phyloP scores from a whole-genome alignment of 2,113 vertebrate species.

The Bubalus kerabau region DNA sequence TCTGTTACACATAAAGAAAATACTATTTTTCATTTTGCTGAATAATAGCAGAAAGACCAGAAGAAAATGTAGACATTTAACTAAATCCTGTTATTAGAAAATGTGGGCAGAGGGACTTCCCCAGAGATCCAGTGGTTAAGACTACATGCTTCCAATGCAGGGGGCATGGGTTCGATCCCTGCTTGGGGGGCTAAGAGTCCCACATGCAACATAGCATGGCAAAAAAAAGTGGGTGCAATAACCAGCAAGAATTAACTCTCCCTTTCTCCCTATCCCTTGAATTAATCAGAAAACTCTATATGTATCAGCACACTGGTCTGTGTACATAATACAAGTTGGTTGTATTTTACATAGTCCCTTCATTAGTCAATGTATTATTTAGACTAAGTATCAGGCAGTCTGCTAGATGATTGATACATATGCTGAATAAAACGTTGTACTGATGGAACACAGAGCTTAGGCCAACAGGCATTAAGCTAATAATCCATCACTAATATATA shows the following conservation, averaged over 20 bases:
- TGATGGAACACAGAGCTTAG: background rate
- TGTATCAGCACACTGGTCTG: background rate
- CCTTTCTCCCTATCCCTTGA: background rate
- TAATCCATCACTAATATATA: background rate
- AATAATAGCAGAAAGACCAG: background rate
- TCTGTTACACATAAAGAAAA: background rate
- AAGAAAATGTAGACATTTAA: background rate
- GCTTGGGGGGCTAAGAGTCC: background rate
- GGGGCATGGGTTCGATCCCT: background rate
- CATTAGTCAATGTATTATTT: background rate
- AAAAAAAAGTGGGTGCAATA: background rate
- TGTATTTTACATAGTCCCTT: background rate
- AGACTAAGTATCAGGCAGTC: background rate
- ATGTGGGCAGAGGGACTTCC: background rate
- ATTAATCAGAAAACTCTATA: background rate
- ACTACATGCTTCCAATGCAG: background rate
- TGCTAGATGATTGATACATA: background rate
- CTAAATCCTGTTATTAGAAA: background rate
- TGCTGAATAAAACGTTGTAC: background rate
- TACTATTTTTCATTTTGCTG: background rate
- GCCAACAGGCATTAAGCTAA: background rate
- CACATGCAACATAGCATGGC: accelerated
- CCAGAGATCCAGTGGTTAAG: background rate
- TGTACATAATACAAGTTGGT: background rate
- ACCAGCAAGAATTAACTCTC: background rate